Base-by-base conservation (phyloP, 1,140 invertebrate genomes). In the Samia ricini region DNA sequence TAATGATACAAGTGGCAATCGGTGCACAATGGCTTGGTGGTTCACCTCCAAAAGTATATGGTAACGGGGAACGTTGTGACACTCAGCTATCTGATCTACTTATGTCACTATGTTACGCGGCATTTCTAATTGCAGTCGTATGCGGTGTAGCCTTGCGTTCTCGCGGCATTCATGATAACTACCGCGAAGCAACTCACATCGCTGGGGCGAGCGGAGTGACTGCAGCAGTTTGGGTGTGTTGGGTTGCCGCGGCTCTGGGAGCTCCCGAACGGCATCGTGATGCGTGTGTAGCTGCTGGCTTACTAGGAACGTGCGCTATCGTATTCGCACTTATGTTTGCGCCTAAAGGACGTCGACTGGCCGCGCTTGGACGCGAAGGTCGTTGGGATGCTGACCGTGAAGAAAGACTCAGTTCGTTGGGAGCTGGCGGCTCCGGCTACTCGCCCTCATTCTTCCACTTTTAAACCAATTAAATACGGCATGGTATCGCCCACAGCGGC, bases 321-420 rank as follows among this genome's bases (percentile, higher is more conserved):
- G 94, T 98, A 10, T 97, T 98, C 81, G 92, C 98, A 52, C 93
- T 97, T 10, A 98, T 98, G 97, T 99, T 98, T 87, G 94, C 98
- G 85, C 97, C 97, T 2, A 98, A 98, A 90, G 96, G 96, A 48
- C 92, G 97, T n/a, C 96, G 98, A 70, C 85, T 98, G 76, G 96
- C 97, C 0, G 97, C 96, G 7, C 93, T 98, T 91, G 97, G 97
- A 15, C 95, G 95, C 66, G 95, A 95, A 75, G 94, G 93, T 56
- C 93, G 95, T 54, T 92, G 95, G 80, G 91, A 95, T 21, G 95
- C 96, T 71, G 96, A 97, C 79, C 91, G 94, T 67, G 95, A 95
- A 58, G 94, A 95, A 74, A 92, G 94, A 58, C 93, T 95, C 58
- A 96, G 95, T 82, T 95, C 95, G 7, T 81, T 97, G 48, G 94